Conservation (phyloP, 2,888 invertebrate genomes). For the Schizaphis graminum region DNA sequence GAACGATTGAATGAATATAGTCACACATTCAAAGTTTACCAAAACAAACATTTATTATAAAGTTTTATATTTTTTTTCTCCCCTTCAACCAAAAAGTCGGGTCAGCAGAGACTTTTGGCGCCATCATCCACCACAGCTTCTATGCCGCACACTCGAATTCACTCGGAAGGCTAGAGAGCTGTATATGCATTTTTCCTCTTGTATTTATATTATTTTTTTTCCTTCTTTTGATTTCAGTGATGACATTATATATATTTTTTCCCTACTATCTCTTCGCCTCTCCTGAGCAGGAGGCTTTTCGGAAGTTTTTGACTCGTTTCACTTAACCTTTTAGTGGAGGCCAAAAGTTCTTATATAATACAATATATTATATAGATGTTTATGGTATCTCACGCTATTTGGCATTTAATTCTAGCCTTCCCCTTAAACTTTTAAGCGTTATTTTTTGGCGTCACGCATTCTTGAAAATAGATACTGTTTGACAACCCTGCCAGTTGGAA, state of each 20-base stretch:
- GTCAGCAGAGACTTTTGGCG: slow-evolving; percentile 64
- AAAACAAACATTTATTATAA: slow-evolving; percentile 65
- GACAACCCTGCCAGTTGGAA: background rate
- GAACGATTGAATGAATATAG: slow-evolving; percentile 59
- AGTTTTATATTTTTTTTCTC: slow-evolving; percentile 51
- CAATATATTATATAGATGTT: background rate
- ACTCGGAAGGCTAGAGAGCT: slow-evolving; percentile 40
- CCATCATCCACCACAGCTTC: slow-evolving; percentile 37
- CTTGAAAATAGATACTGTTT: slow-evolving; percentile 19
- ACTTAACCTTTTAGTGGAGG: slow-evolving; percentile 57
- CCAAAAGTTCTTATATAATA: slow-evolving; percentile 43
- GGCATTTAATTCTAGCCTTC: slow-evolving; percentile 55
- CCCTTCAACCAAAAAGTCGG: slow-evolving; percentile 56
- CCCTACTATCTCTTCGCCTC: background rate
- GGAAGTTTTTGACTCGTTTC: slow-evolving; percentile 58
- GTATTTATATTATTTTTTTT: background rate
- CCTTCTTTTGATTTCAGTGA: slow-evolving; percentile 12
- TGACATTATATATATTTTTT: slow-evolving; percentile 37
- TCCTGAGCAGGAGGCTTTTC: background rate
- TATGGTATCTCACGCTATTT: slow-evolving; percentile 26
- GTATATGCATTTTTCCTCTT: slow-evolving; percentile 26
- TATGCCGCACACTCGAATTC: slow-evolving; percentile 54
- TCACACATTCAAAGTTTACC: slow-evolving; percentile 65
- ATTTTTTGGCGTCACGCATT: background rate
- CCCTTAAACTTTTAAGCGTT: slow-evolving; percentile 13